Percentiles rank a stretch among this genome's conserved stretches.
phyloP scores from a whole-genome alignment of 2,113 vertebrate species.

The human (Homo sapiens) region DNA sequence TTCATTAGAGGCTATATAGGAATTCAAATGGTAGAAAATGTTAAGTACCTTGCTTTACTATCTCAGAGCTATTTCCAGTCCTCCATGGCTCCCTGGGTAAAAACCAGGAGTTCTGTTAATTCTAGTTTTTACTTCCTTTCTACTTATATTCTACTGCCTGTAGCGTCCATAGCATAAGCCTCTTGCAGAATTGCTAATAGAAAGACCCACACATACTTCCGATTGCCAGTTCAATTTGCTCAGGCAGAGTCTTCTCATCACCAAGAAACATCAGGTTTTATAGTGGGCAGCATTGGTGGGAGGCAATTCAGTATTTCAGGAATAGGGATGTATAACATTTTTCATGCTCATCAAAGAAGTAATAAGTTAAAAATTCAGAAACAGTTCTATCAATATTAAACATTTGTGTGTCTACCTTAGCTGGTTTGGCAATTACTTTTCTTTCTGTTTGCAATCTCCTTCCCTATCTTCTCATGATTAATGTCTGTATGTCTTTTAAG shows the following conservation, averaged over 20 bases:
- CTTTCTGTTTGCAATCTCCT: neutral
- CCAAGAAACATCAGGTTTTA: neutral
- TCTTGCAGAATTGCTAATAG: neutral
- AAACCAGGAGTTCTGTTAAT: neutral
- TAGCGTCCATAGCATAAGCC: neutral
- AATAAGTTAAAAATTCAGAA: constrained; percentile 1
- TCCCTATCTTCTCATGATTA: neutral
- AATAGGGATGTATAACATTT: neutral
- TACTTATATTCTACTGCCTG: neutral
- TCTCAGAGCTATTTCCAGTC: neutral
- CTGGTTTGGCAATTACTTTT: neutral
- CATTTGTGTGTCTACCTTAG: neutral
- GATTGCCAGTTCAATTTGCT: neutral
- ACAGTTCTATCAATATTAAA: neutral
- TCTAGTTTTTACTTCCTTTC: neutral
- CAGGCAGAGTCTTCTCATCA: neutral
- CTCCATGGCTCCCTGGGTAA: neutral
- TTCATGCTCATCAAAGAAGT: neutral
- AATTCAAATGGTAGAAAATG: neutral
- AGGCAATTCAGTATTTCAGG: neutral
- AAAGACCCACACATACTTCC: neutral
- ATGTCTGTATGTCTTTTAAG: neutral
- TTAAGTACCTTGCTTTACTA: neutral
- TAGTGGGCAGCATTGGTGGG: neutral
- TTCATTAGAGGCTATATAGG: neutral